A percentile compares a stretch with the other conserved stretches of the same genome.
Evolutionary conservation across 37 sponge, comb jelly and placozoan genomes (phyloP).

Genomic region (Tethya wilhelma): DNA sequence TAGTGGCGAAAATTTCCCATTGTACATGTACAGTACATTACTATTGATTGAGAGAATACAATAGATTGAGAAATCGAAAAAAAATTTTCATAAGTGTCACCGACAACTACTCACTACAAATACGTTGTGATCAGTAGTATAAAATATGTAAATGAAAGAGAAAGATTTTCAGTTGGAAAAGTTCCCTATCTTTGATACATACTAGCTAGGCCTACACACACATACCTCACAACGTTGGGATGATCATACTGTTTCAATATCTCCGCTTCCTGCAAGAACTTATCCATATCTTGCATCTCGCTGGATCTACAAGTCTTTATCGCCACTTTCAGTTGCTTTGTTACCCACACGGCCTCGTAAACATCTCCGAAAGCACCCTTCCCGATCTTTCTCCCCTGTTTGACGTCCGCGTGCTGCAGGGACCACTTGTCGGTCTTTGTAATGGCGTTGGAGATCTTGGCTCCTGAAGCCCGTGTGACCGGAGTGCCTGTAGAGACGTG

Average conservation of each 20-base stretch:
- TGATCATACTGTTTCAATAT: slow-evolving; percentile 93
- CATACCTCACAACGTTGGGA: slow-evolving; percentile 88
- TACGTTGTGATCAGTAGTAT: too few species aligned
- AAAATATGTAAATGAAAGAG: too few species aligned
- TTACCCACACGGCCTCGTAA: slow-evolving; percentile 57
- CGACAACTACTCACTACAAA: too few species aligned
- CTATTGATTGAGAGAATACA: too few species aligned
- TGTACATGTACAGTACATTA: too few species aligned
- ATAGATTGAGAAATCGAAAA: too few species aligned
- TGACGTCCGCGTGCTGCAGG: slow-evolving; percentile 32
- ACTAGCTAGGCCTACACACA: too few species aligned
- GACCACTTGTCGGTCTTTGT: slow-evolving; percentile 67
- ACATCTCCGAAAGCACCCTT: slow-evolving; percentile 95
- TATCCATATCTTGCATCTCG: slow-evolving; percentile 69
- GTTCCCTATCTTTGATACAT: too few species aligned
- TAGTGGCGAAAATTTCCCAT: too few species aligned
- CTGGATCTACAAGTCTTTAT: slow-evolving; percentile 87
- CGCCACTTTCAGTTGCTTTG: slow-evolving; percentile 56
- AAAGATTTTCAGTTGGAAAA: too few species aligned
- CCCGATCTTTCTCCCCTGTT: slow-evolving; percentile 55
- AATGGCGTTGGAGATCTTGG: slow-evolving; percentile 41
- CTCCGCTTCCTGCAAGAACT: slow-evolving; percentile 92
- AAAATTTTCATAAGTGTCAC: too few species aligned
- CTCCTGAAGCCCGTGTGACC: slow-evolving; percentile 57
- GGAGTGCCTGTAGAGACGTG: slow-evolving; percentile 46